A percentile compares a stretch with the other conserved stretches of the same genome.
These are phyloP conservation scores for Alces alces DNA, from an alignment of 2,113 vertebrate species.

Conservation along the genomic window DNA sequence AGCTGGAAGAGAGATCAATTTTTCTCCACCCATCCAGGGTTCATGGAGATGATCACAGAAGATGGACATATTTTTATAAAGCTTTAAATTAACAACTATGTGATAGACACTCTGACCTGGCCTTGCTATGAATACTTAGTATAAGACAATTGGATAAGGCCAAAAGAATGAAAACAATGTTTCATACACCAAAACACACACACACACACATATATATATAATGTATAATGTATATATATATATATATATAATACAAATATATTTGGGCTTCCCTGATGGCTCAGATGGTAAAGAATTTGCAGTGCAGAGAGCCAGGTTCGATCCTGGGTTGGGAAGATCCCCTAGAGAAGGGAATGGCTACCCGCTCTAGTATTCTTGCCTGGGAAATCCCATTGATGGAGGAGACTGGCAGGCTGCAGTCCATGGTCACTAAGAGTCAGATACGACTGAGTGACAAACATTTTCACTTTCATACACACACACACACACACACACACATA, in stretches of 20 bases:
- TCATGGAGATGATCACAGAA: neutral
- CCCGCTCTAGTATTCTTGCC: neutral
- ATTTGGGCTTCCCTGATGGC: neutral
- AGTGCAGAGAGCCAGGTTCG: neutral
- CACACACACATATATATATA: neutral
- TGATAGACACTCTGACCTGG: neutral
- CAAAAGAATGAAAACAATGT: neutral
- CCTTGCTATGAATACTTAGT: neutral
- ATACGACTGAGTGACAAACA: neutral
- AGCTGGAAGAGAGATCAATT: constrained; percentile 26
- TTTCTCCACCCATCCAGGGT: neutral
- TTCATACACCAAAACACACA: neutral
- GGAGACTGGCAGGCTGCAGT: neutral
- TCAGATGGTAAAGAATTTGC: neutral
- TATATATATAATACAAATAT: neutral
- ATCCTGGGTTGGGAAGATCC: neutral
- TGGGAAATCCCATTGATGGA: neutral
- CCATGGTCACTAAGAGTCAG: neutral
- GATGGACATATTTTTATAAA: neutral
- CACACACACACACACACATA: rapidly evolving
- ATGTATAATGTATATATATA: neutral
- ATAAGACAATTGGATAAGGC: neutral
- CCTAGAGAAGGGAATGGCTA: neutral
- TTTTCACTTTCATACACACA: neutral
- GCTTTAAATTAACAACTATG: neutral